phyloP scores from a whole-genome alignment of 2,797 vertebrate genomes.

The Podarcis lilfordi region DNA sequence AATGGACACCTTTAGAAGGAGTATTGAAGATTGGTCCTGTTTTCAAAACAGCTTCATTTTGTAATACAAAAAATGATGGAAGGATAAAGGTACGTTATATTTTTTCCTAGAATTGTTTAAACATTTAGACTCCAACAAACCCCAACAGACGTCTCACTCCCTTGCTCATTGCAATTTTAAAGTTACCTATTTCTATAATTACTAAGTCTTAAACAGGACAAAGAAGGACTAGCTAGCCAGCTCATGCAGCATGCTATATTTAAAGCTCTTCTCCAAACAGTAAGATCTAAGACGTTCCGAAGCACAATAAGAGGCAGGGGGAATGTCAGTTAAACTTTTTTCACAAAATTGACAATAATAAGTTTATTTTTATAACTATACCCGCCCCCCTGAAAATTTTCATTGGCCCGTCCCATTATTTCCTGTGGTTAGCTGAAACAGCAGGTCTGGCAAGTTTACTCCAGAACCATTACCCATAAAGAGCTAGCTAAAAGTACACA shows the following conservation, averaged over 20 bases:
- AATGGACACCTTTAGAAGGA: background rate
- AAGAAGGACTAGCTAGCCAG: constrained; percentile 21
- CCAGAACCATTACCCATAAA: background rate
- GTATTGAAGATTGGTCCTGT: background rate
- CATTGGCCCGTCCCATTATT: background rate
- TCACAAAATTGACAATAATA: background rate
- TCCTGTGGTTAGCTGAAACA: background rate
- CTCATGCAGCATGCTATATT: constrained; percentile 23
- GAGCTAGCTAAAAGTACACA: background rate
- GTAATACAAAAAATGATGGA: background rate
- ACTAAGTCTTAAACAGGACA: constrained; percentile 15
- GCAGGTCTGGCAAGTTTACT: background rate
- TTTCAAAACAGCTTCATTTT: constrained; percentile 7
- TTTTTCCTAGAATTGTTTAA: constrained; percentile 43
- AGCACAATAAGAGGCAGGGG: background rate
- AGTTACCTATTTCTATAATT: constrained; percentile 55
- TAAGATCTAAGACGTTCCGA: constrained; percentile 4
- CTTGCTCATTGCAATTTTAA: constrained; percentile 57
- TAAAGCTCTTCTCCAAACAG: constrained; percentile 34
- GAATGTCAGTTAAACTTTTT: background rate
- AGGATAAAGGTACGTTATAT: constrained; percentile 21
- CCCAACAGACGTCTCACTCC: constrained; percentile 44
- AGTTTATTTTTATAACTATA: background rate
- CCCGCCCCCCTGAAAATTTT: background rate
- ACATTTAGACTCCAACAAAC: constrained; percentile 40